These are phyloP conservation scores for Drosophila persimilis DNA, from an alignment of 1,140 invertebrate genomes.

Conservation along the genomic window DNA sequence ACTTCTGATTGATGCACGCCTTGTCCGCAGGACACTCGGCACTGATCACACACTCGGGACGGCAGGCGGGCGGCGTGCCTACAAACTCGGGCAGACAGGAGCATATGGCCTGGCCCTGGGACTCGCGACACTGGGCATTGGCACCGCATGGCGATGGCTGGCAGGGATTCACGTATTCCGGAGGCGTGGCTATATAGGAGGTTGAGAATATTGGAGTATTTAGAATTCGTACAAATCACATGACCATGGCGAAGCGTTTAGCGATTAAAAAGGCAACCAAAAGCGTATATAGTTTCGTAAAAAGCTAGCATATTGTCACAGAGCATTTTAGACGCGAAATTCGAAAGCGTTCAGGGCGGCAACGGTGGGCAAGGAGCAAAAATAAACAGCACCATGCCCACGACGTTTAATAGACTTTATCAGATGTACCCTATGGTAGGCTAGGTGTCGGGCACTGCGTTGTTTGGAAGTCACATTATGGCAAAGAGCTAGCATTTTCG, in stretches of 20 bases:
- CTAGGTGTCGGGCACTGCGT: conserved; percentile 3
- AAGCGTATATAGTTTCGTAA: conserved; percentile 34
- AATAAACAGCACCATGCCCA: too few species aligned
- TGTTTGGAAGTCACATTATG: conserved; percentile 1
- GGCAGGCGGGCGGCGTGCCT: conserved; percentile 89
- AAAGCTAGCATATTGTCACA: conserved; percentile 47
- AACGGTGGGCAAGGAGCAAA: too few species aligned
- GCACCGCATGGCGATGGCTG: conserved; percentile 88
- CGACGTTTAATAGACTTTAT: conserved; percentile 1
- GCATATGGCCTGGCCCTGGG: conserved; percentile 90
- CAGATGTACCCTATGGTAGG: conserved; percentile 16
- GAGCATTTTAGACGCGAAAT: conserved; percentile 13
- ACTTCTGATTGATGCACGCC: conserved; percentile 93
- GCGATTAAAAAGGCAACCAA: conserved; percentile 34
- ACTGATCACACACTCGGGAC: conserved; percentile 92
- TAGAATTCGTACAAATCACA: conserved; percentile 25
- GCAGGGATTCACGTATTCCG: conserved; percentile 87
- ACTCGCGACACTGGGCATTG: conserved; percentile 90
- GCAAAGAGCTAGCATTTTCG: background rate
- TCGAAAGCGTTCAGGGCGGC: background rate
- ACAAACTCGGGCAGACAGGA: conserved; percentile 90
- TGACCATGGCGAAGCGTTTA: conserved; percentile 47
- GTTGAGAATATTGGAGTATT: conserved; percentile 8
- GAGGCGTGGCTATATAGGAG: conserved; percentile 78
- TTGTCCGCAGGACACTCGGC: conserved; percentile 91